Evolutionary conservation across 2,888 invertebrate genomes (phyloP).

Genomic region (Agrilus cyanescens): DNA sequence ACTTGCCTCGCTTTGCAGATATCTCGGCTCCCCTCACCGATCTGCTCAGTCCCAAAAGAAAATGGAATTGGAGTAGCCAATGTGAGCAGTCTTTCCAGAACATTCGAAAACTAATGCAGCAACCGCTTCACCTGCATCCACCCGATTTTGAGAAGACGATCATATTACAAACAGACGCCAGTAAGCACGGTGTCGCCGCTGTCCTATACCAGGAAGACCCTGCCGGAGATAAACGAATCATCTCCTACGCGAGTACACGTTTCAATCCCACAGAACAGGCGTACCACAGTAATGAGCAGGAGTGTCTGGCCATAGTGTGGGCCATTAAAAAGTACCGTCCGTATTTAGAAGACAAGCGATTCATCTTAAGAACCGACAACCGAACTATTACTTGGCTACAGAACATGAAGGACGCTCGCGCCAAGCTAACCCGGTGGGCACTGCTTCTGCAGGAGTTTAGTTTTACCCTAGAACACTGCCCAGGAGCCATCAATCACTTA

Average conservation of each 20-base stretch:
- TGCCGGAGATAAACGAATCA: slow-evolving; percentile 3
- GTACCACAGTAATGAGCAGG: slow-evolving; percentile 18
- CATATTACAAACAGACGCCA: slow-evolving; percentile 17
- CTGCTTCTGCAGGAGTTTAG: slow-evolving; percentile 14
- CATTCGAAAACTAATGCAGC: slow-evolving; percentile 7
- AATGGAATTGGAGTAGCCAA: slow-evolving; percentile 10
- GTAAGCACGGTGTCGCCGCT: slow-evolving; percentile 13
- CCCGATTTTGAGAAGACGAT: slow-evolving; percentile 11
- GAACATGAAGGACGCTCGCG: slow-evolving; percentile 5
- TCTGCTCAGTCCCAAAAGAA: slow-evolving; percentile 5
- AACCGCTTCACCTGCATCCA: slow-evolving; percentile 9
- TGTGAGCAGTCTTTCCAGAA: slow-evolving; percentile 6
- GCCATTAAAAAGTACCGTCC: slow-evolving; percentile 9
- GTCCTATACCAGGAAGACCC: slow-evolving; percentile 14
- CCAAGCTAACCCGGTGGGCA: slow-evolving; percentile 13
- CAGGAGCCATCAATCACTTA: slow-evolving; percentile 14
- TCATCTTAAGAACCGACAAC: slow-evolving; percentile 13
- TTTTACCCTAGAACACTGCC: slow-evolving; percentile 17
- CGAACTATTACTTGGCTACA: slow-evolving; percentile 15
- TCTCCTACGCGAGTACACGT: slow-evolving; percentile 14
- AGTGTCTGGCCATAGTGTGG: slow-evolving; percentile 17
- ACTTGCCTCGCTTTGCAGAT: slow-evolving; percentile 13
- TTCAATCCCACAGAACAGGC: slow-evolving; percentile 9
- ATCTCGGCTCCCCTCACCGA: slow-evolving; percentile 16
- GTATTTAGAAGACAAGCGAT: not conserved